Conservation (phyloP, 2,113 vertebrate genomes). For the Atrichornis clamosus region DNA sequence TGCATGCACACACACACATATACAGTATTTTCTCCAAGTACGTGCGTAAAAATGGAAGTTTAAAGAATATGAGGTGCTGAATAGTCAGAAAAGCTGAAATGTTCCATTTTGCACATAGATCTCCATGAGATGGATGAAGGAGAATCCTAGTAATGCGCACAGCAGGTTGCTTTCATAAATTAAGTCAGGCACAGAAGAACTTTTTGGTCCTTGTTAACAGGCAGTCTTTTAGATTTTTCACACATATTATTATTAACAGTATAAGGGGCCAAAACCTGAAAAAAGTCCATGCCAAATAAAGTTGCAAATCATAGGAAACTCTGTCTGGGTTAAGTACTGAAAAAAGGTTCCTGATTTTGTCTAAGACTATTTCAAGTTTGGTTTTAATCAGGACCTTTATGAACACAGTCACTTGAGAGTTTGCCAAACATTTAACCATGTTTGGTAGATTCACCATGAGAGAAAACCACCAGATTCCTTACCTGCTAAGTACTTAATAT, state of each 20-base stretch:
- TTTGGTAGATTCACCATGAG: neutral
- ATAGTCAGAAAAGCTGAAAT: neutral
- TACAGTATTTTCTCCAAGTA: neutral
- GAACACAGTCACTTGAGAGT: neutral
- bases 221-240: neutral
- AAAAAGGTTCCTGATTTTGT: neutral
- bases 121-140: neutral
- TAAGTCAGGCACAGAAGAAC: neutral
- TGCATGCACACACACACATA: neutral
- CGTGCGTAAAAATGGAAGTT: neutral
- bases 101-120: neutral
- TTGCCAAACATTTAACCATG: neutral
- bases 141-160: neutral
- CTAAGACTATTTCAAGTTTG: neutral
- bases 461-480: neutral
- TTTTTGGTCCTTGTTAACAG: neutral
- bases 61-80: neutral
- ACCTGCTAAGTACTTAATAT: conserved; percentile 98
- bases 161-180: neutral
- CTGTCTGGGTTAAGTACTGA: neutral
- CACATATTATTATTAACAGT: neutral
- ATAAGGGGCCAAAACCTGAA: neutral
- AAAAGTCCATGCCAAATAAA: neutral
- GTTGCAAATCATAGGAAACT: neutral
- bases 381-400: neutral